A percentile compares a stretch with the other conserved stretches of the same genome.
Conservation (phyloP, 2,797 vertebrate species). For the Cuniculus paca region DNA sequence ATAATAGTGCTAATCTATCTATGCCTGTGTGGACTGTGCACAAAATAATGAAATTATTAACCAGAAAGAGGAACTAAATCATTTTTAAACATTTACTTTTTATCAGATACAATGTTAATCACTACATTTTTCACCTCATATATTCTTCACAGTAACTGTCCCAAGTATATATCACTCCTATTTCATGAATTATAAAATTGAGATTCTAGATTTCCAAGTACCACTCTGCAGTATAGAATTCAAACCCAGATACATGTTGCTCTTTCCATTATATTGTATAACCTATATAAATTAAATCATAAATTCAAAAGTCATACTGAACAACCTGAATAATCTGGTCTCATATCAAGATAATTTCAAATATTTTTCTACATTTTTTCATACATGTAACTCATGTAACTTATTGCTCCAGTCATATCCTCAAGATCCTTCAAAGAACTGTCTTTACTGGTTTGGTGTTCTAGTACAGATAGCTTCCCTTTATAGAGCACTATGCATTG, state of each 20-base stretch:
- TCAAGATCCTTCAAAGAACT: not conserved
- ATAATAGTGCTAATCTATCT: not conserved
- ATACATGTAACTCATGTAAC: not conserved
- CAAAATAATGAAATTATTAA: not conserved
- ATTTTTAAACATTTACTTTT: not conserved
- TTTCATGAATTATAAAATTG: conserved; percentile 44
- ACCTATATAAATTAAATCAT: not conserved
- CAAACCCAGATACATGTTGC: not conserved
- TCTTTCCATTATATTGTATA: not conserved
- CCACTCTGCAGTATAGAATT: not conserved
- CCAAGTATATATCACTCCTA: not conserved
- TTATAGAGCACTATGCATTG: not conserved
- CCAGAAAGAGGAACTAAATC: not conserved
- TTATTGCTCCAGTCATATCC: not conserved
- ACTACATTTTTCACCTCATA: not conserved
- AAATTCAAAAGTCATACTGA: not conserved
- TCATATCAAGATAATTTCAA: conserved; percentile 34
- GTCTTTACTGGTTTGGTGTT: not conserved
- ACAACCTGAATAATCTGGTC: not conserved
- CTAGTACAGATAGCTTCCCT: not conserved
- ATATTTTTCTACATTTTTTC: not conserved
- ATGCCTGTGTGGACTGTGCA: not conserved
- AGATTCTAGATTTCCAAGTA: not conserved
- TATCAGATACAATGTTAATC: not conserved
- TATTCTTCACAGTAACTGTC: not conserved